phyloP scores from a whole-genome alignment of 2,797 vertebrate genomes.

The Pangasius sanitwongsei region DNA sequence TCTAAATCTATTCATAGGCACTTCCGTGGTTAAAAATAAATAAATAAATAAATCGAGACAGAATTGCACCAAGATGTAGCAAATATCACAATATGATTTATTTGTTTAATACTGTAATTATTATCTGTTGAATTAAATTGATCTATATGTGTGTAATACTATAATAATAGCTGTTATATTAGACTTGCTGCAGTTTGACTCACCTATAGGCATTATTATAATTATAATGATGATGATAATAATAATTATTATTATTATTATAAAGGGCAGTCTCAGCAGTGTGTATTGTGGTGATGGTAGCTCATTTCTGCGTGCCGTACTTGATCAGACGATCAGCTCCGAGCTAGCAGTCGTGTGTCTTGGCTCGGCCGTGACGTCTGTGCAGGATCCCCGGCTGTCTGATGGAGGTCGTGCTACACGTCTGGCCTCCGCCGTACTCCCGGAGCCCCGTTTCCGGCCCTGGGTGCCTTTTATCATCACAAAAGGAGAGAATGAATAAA shows the following conservation, averaged over 20 bases:
- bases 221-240: background rate
- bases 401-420: conserved; percentile 34
- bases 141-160: background rate
- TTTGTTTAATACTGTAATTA: background rate
- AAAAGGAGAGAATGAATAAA: conserved; percentile 83
- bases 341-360: background rate
- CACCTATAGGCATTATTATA: background rate
- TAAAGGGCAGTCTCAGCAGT: background rate
- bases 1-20: too few species aligned
- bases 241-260: background rate
- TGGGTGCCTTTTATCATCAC: conserved; percentile 81
- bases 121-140: background rate
- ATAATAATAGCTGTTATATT: background rate
- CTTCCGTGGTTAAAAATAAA: background rate
- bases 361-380: conserved; percentile 9
- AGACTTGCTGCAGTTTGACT: background rate
- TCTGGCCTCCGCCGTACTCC: conserved; percentile 71
- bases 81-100: background rate
- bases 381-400: background rate
- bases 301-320: background rate
- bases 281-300: background rate
- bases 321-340: background rate
- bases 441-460: conserved; percentile 70
- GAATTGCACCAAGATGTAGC: too few species aligned
- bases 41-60: background rate